Base-by-base conservation (phyloP, 1,140 invertebrate genomes). In the Daktulosphaira vitifoliae region DNA sequence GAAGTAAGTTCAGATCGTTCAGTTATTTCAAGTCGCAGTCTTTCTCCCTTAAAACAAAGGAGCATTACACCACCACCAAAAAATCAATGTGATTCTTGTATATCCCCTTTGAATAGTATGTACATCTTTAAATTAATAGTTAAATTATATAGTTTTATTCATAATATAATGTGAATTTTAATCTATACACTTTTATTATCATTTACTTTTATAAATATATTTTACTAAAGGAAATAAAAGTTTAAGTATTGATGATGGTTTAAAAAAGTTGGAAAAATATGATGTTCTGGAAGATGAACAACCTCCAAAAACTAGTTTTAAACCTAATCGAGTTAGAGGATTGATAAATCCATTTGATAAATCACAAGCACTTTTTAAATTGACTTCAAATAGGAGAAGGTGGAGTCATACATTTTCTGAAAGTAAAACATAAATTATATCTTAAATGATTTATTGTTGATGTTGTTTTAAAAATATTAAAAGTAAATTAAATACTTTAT, bases 391-490 rank as follows among this genome's bases (percentile, higher is more conserved):
- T 76, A 80, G 96, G 51, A 78, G 95, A 50, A 80, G 96, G 54
- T 99, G 96, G 96, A 96, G 94, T 6, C 96, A 99, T 74, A 96
- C 97, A 67, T 98, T 99, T 77, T 96, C 96, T 3, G 92, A 94
- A 82, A 90, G 88, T 87, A 71, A 73, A 64, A 22, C 2, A 64
- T 46, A 53, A 16, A 53, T 38, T 51, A 65, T 54, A 54, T 6
- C 20, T 25, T 4, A 6, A 22, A 20, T 25, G 0, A 42, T 18
- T 11, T 13, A 16, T 26, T 1, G 18, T 6, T 54, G n/a, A n/a
- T n/a, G n/a, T n/a, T n/a, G n/a, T n/a, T n/a, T n/a, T n/a, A n/a
- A n/a, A n/a, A n/a, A n/a, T n/a, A n/a, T n/a, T n/a, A n/a, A n/a
- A n/a, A n/a, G n/a, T n/a, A n/a, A n/a, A n/a, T n/a, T n/a, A n/a